Evolutionary conservation across 2,113 vertebrate genomes (phyloP), one percentile per base, ranked within the genome.

Genomic region (Nesoenas mayeri): DNA sequence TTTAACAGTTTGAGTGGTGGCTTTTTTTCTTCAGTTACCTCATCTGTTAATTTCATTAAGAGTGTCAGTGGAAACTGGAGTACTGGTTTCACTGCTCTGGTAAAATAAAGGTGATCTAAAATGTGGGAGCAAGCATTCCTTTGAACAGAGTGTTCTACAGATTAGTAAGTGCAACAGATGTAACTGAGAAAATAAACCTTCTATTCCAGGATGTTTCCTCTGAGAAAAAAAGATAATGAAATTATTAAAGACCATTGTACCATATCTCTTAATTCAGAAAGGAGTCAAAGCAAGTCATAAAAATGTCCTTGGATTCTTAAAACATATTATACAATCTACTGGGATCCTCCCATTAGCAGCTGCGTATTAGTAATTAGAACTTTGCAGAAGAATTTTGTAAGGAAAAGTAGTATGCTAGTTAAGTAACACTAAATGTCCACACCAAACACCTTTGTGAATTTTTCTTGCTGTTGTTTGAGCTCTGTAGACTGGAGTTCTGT

Each of bases 171-270:
- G 56, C 57, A 90, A 44, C 61, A 94, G 34, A 74, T 86, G 5
- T 57, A 56, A 25, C 48, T 32, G 19, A 18, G 3, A 75, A 75
- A 87, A 86, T 47, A 60, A 83, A 83, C 69, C 28, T 53, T 40
- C 50, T 40, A 4, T 18, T 21, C 6, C 10, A 40, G 26, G 32
- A 22, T 0, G 0, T 40, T 64, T 80, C 19, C 25, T 85, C 18
- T 40, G 51, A 40, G 16, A 38, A 32, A 44, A 44, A 50, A 54
- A 60, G 22, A 65, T 82, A 44, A 51, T 21, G 75, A 15, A 62
- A 25, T 2, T 2, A 57, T 77, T 90, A 58, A 38, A 21, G 40
- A 32, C 19, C 15, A 5, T 75, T 40, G 12, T 17, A 31, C 2
- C 1, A 3, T 50, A 66, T 72, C 31, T 57, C 17, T 70, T 62